Conservation (phyloP, 2,888 invertebrate genomes). For the Bugulina stolonifera region DNA sequence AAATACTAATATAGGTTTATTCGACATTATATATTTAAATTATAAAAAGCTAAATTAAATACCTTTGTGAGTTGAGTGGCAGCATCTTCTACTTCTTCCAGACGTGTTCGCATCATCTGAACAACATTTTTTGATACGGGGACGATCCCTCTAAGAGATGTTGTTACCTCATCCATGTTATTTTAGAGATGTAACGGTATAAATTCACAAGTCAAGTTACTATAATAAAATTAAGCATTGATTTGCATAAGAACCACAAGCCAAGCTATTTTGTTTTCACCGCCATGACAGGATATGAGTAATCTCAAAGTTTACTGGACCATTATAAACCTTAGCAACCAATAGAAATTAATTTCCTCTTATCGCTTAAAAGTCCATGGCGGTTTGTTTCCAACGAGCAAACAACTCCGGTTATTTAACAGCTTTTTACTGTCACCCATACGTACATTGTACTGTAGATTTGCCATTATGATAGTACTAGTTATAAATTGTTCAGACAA, state of each 20-base stretch:
- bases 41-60: not conserved
- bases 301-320: not conserved
- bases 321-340: not conserved
- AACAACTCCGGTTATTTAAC: no score
- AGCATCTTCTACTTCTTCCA: slow-evolving; percentile 17
- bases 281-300: slow-evolving; percentile 7
- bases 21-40: no score
- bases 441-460: no score
- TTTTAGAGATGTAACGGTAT: no score
- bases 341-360: no score
- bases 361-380: no score
- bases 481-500: no score
- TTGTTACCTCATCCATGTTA: not conserved
- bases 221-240: not conserved
- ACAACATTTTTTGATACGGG: slow-evolving; percentile 22
- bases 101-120: slow-evolving; percentile 16
- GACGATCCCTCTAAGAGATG: not conserved
- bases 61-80: slow-evolving; percentile 9
- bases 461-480: no score
- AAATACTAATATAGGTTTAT: no score
- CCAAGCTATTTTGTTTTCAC: slow-evolving; percentile 20
- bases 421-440: no score
- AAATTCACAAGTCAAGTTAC: not conserved
- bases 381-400: no score
- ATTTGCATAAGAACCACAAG: not conserved